Evolutionary conservation across 2,888 invertebrate species (phyloP), one percentile per base, ranked within the genome.

Genomic region (Hecatera dysodea): DNA sequence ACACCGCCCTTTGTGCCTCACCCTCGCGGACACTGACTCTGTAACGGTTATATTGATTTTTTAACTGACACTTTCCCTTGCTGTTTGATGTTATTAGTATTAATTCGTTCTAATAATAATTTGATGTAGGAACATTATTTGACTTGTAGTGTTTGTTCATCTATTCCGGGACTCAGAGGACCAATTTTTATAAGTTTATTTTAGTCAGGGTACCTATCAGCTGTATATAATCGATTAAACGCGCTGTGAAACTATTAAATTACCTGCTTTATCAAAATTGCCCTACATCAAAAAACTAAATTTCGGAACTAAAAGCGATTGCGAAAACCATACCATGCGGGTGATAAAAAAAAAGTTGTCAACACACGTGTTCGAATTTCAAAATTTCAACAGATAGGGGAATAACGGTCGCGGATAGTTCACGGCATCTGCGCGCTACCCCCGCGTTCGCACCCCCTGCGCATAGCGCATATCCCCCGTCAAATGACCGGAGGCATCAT

Each of bases 21-120:
- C 95, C 95, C 95, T 94, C 94, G 90, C 94, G 89, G 92, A 93
- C 92, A 92, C 89, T 90, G 90, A 89, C 90, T 90, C 80, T 81
- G 78, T 90, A 95, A 95, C 95, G 94, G 95, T 88, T 90, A 88
- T 95, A 96, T 96, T 93, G 96, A 96, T 96, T 95, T 96, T 95
- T 93, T 94, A 95, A 96, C 96, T 93, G 95, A 91, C 94, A 92
- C 86, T 91, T 87, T 88, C 87, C 87, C 89, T 83, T 80, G 72
- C 62, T 69, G 60, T 68, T 77, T 33, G 59, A 52, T 74, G 59
- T 67, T 63, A 52, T 69, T 78, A 71, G 42, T 83, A 69, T 62
- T 82, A 67, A 44, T 59, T 60, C 19, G 7, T 19, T 59, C 27
- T 29, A 80, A 60, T 70, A 70, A 79, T 71, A 76, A 57, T 75